These are phyloP conservation scores for Unio delphinus DNA, from an alignment of 2,888 invertebrate genomes.

Conservation along the genomic window DNA sequence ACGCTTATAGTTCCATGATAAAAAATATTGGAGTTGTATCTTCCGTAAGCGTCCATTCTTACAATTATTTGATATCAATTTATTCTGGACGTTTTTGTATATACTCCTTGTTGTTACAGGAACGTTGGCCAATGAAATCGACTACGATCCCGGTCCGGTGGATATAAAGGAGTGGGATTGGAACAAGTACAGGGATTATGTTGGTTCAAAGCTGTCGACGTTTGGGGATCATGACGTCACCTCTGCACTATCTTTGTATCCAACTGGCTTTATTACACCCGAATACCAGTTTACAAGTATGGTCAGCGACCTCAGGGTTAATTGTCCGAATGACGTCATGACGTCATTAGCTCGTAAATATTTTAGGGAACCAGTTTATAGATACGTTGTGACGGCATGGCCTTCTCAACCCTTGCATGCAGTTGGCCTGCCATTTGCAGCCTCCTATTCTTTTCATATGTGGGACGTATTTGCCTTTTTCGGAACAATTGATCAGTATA, in stretches of 20 bases:
- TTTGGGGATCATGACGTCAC: conserved; percentile 45
- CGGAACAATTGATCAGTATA: conserved; percentile 37
- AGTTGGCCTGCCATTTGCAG: conserved; percentile 28
- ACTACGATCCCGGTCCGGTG: conserved; percentile 44
- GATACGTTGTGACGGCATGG: conserved; percentile 52
- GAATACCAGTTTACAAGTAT: conserved; percentile 58
- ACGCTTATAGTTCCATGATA: no score
- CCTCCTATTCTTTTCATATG: conserved; percentile 51
- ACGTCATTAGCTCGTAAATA: conserved; percentile 30
- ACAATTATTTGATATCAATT: background rate
- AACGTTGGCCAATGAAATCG: conserved; percentile 58
- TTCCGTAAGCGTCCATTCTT: background rate
- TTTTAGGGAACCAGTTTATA: conserved; percentile 46
- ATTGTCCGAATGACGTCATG: conserved; percentile 55
- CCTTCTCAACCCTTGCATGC: conserved; percentile 49
- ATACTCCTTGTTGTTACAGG: conserved; percentile 28
- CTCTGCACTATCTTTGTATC: conserved; percentile 43
- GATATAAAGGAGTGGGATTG: conserved; percentile 54
- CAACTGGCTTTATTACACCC: conserved; percentile 33
- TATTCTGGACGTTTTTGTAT: background rate
- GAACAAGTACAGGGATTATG: conserved; percentile 51
- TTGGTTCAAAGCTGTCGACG: conserved; percentile 47
- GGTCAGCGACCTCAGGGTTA: conserved; percentile 59
- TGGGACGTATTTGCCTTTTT: conserved; percentile 60
- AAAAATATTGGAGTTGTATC: no score